These are phyloP conservation scores for Ciconia stormi DNA, from an alignment of 2,113 vertebrate genomes.

Conservation along the genomic window DNA sequence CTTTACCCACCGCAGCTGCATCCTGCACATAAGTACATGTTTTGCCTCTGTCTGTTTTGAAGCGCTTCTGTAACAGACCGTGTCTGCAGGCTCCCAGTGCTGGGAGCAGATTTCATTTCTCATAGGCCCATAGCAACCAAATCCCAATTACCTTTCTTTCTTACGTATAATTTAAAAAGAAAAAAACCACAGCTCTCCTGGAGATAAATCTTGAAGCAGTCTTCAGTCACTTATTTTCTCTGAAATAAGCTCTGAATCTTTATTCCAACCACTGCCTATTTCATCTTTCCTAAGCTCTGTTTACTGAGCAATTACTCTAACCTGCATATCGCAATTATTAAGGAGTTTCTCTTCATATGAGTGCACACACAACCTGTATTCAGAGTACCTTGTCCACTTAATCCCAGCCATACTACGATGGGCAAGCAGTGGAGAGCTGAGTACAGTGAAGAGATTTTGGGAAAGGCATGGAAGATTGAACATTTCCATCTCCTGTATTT, in stretches of 20 bases:
- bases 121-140: not conserved
- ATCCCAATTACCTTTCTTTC: not conserved
- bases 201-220: not conserved
- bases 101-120: not conserved
- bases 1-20: not conserved
- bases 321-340: fast-evolving
- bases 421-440: not conserved
- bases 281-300: not conserved
- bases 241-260: not conserved
- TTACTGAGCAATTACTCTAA: not conserved
- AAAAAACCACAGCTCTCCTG: not conserved
- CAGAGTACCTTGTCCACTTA: fast-evolving
- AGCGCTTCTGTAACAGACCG: not conserved
- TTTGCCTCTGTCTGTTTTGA: not conserved
- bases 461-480: not conserved
- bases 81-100: not conserved
- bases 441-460: not conserved
- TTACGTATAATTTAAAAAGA: not conserved
- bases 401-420: not conserved
- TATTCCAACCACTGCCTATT: not conserved
- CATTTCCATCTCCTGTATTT: not conserved
- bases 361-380: not conserved
- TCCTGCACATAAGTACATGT: not conserved
- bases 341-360: not conserved
- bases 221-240: not conserved